Percentiles rank a stretch among this genome's conserved stretches.
Conservation (phyloP, 1,140 invertebrate genomes). For the Brachionus angularis region DNA sequence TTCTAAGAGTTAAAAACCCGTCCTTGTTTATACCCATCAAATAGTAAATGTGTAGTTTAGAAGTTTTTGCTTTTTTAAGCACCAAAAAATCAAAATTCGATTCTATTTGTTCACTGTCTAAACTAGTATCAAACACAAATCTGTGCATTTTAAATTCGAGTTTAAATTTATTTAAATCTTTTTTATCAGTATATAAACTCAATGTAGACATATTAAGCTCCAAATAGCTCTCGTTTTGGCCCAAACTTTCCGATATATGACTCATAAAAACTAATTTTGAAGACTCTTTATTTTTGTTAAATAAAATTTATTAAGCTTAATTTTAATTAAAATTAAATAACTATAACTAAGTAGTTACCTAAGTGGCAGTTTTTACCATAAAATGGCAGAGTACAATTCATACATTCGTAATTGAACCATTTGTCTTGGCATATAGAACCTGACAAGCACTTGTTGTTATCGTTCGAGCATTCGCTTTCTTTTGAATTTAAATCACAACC, state of each 20-base stretch:
- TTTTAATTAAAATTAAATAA: background rate
- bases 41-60: slow-evolving; percentile 12
- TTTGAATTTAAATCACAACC: slow-evolving; percentile 22
- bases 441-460: too few species aligned
- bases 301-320: background rate
- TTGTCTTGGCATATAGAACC: slow-evolving; percentile 12
- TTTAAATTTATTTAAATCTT: background rate
- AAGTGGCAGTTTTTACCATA: slow-evolving; percentile 42
- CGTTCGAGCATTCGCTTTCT: too few species aligned
- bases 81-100: slow-evolving; percentile 3
- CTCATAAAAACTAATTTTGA: too few species aligned
- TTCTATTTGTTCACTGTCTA: background rate
- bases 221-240: background rate
- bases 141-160: slow-evolving; percentile 17
- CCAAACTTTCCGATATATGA: too few species aligned
- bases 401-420: slow-evolving; percentile 41
- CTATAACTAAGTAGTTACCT: background rate
- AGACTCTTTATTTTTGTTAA: background rate
- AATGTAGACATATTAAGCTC: background rate
- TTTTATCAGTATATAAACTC: background rate
- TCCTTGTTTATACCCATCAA: background rate
- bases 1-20: background rate
- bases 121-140: background rate
- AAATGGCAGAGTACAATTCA: slow-evolving; percentile 29
- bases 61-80: background rate